Percentiles rank a stretch among this genome's conserved stretches.
Conservation (phyloP, 37 sponge, comb jelly and placozoan species). For the Agelas oroides region DNA sequence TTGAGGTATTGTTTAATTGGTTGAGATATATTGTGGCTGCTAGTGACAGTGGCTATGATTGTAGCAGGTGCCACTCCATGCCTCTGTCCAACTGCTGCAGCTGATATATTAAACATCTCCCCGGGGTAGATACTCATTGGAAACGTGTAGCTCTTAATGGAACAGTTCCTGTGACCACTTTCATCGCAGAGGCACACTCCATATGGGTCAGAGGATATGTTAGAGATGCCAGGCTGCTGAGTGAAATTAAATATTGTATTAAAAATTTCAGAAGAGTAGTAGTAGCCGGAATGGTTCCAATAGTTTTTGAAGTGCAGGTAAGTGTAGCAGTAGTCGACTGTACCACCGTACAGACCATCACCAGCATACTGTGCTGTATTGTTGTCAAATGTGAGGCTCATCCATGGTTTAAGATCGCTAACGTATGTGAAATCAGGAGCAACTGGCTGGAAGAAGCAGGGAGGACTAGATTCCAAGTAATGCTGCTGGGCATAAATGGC, state of each 20-base stretch:
- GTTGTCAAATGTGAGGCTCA: neutral
- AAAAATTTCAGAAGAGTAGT: neutral
- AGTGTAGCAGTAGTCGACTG: conserved; percentile 9
- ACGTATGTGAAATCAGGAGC: neutral
- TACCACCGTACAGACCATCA: conserved; percentile 17
- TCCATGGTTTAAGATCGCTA: neutral
- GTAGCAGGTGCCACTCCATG: neutral
- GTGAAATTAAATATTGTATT: neutral
- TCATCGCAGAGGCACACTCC: conserved; percentile 19
- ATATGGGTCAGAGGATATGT: conserved; percentile 22
- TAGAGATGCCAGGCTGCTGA: neutral
- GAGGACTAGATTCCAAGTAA: neutral
- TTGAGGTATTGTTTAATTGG: neutral
- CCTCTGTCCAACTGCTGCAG: conserved; percentile 4
- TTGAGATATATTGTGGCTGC: neutral
- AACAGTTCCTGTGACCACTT: neutral
- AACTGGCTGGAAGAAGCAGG: conserved; percentile 13
- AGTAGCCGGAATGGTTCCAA: neutral
- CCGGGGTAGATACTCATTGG: neutral
- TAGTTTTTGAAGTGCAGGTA: neutral
- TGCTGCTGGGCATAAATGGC: conserved; percentile 4
- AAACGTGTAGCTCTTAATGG: neutral
- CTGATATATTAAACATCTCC: neutral
- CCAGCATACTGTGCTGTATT: conserved; percentile 10
- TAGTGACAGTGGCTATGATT: neutral